These are phyloP conservation scores for Cephus pygmeus DNA, from an alignment of 2,888 invertebrate species.

Conservation along the genomic window DNA sequence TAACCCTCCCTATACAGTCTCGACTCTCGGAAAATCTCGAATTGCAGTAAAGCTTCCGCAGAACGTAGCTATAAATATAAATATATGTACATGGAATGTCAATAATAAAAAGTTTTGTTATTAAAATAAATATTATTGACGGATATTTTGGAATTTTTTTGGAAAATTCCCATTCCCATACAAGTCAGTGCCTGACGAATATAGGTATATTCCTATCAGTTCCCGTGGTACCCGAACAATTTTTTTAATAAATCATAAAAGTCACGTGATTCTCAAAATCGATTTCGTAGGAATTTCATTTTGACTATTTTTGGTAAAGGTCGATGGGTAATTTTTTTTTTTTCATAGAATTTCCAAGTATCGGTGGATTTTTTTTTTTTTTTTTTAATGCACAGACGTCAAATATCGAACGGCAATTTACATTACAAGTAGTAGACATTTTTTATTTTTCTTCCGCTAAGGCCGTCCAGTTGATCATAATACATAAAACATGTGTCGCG, in stretches of 20 bases:
- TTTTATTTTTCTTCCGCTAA: background rate
- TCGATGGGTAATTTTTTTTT: background rate
- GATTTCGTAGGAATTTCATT: background rate
- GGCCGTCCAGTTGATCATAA: constrained; percentile 7
- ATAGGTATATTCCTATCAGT: too few relatives aligned
- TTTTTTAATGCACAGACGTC: background rate
- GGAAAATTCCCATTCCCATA: too few relatives aligned
- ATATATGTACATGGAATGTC: background rate
- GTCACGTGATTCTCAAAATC: background rate
- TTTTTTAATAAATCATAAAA: too few relatives aligned
- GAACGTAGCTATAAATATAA: background rate
- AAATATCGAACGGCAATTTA: background rate
- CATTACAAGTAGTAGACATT: background rate
- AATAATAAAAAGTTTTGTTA: background rate
- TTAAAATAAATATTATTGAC: background rate
- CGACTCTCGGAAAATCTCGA: background rate
- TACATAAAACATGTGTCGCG: constrained; percentile 17
- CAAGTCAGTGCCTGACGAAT: too few relatives aligned
- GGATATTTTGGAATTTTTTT: too few relatives aligned
- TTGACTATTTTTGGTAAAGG: background rate
- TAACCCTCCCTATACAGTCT: background rate
- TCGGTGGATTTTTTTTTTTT: background rate
- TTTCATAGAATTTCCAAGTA: background rate
- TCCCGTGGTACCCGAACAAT: too few relatives aligned
- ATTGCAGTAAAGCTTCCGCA: background rate